Conservation (phyloP, 2,888 invertebrate genomes). For the Polylopha cassiicola region DNA sequence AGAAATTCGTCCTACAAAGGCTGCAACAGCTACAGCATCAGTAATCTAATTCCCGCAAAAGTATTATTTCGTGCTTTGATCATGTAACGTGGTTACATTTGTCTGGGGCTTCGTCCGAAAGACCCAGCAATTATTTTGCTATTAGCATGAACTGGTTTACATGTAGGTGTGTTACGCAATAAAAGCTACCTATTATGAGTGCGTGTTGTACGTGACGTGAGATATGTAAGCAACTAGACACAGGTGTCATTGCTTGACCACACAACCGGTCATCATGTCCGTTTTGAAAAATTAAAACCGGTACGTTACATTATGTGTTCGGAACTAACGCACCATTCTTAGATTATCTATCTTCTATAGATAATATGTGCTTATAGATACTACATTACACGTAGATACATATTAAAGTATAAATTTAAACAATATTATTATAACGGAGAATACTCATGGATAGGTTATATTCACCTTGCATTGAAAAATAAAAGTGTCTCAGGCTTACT, state of each 20-base stretch:
- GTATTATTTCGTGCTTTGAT: conserved; percentile 6
- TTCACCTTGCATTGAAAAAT: too few species aligned
- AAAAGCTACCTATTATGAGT: conserved; percentile 20
- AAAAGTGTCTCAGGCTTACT: too few species aligned
- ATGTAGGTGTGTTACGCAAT: conserved; percentile 31
- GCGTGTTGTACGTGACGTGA: conserved; percentile 17
- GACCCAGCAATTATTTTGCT: conserved; percentile 48
- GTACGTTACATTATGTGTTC: too few species aligned
- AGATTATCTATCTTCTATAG: too few species aligned
- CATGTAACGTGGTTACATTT: conserved; percentile 28
- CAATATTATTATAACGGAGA: too few species aligned
- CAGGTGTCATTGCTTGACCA: conserved; percentile 12
- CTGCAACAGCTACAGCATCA: background rate
- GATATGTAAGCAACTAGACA: conserved; percentile 3
- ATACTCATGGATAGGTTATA: too few species aligned
- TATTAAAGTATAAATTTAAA: too few species aligned
- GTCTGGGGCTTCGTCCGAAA: conserved; percentile 29
- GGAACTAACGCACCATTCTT: too few species aligned
- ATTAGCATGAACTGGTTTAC: conserved; percentile 41
- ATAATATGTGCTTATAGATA: too few species aligned
- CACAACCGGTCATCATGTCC: conserved; percentile 17
- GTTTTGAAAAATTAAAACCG: conserved; percentile 6
- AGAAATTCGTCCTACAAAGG: too few species aligned
- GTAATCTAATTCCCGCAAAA: background rate
- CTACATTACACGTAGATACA: too few species aligned